phyloP scores from a whole-genome alignment of 2,113 vertebrate genomes.

The Cyanoramphus novaezelandiae region DNA sequence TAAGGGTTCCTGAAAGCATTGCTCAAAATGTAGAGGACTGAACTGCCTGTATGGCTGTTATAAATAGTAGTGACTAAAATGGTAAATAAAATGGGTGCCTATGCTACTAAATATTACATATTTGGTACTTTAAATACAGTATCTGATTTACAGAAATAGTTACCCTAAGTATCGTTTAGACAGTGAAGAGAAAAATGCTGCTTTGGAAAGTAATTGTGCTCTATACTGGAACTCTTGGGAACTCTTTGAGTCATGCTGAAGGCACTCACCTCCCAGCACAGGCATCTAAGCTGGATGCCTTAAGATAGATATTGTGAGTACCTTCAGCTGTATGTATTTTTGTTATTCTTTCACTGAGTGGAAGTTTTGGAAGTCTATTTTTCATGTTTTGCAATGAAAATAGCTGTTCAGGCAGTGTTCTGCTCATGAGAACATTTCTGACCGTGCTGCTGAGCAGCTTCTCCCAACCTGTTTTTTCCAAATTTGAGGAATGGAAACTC shows the following conservation, averaged over 20 bases:
- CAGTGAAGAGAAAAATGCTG: not conserved
- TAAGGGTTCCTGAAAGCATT: conserved; percentile 20
- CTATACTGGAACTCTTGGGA: not conserved
- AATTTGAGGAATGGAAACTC: not conserved
- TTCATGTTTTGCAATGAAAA: not conserved
- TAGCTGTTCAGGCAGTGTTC: not conserved
- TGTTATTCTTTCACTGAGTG: not conserved
- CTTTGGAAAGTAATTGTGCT: not conserved
- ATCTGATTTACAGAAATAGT: not conserved
- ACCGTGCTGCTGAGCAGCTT: fast-evolving
- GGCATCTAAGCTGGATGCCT: conserved; percentile 32
- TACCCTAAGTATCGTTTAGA: not conserved
- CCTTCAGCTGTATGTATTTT: not conserved
- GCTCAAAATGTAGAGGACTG: not conserved
- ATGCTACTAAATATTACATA: not conserved
- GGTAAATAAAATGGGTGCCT: not conserved
- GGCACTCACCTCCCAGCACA: not conserved
- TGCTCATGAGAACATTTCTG: not conserved
- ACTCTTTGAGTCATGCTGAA: conserved; percentile 27
- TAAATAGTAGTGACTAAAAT: not conserved
- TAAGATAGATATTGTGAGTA: not conserved
- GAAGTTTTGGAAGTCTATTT: not conserved
- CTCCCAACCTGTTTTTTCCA: not conserved
- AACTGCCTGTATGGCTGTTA: not conserved
- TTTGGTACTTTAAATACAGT: not conserved